Percentiles rank a stretch among this genome's conserved stretches.
Conservation (phyloP, 30 jellyfish, hydroid and myxozoan species). For the Hydra vulgaris region DNA sequence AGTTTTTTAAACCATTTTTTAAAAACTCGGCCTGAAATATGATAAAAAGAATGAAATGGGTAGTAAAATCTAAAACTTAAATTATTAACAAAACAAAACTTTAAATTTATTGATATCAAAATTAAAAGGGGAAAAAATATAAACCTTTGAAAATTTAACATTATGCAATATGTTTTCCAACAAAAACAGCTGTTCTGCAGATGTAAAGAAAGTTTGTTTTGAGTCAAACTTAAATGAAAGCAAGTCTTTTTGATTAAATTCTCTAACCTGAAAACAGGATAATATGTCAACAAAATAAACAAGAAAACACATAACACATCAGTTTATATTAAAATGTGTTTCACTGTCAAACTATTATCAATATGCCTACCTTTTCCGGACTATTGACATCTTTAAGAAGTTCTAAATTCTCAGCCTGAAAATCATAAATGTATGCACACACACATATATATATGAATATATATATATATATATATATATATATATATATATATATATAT, state of each 20-base stretch:
- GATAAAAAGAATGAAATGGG: neutral
- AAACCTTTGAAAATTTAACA: conserved; percentile 53
- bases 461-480: too few relatives aligned
- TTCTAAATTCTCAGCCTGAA: conserved; percentile 53
- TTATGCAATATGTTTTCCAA: conserved; percentile 38
- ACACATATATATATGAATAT: too few relatives aligned
- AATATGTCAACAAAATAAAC: neutral
- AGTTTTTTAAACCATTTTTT: conserved; percentile 47
- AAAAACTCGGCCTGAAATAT: conserved; percentile 44
- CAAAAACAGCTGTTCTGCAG: conserved; percentile 65
- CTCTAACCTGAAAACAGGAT: conserved; percentile 47
- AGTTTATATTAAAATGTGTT: too few relatives aligned
- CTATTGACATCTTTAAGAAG: conserved; percentile 37
- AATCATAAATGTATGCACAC: neutral
- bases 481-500: too few relatives aligned
- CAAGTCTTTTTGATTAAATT: conserved; percentile 35
- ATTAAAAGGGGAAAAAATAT: too few relatives aligned
- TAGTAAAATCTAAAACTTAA: neutral
- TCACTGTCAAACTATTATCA: too few relatives aligned
- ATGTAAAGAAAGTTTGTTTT: conserved; percentile 45
- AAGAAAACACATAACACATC: too few relatives aligned
- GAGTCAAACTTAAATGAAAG: conserved; percentile 35
- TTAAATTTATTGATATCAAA: too few relatives aligned
- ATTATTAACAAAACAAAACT: neutral
- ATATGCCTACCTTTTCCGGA: conserved; percentile 41